A percentile compares a stretch with the other conserved stretches of the same genome.
phyloP scores from a whole-genome alignment of 2,113 vertebrate species.

The Pterocles gutturalis region DNA sequence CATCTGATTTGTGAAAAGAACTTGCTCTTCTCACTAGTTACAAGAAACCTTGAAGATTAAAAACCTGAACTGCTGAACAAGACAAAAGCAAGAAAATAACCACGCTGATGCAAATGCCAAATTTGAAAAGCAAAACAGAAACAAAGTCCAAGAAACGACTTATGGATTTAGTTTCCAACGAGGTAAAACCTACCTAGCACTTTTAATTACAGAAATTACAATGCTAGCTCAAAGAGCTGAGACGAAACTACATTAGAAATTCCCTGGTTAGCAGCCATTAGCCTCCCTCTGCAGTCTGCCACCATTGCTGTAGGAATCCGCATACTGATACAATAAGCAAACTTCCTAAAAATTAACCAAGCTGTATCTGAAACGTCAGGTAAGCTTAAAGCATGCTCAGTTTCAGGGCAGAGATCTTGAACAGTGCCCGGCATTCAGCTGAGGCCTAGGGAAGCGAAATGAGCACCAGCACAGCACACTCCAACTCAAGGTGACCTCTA shows the following conservation, averaged over 20 bases:
- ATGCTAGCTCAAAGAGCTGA: neutral
- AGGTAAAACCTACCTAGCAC: neutral
- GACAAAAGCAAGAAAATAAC: neutral
- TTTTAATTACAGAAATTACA: neutral
- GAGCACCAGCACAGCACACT: neutral
- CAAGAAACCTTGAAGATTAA: neutral
- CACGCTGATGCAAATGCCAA: neutral
- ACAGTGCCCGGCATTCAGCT: neutral
- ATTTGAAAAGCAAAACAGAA: neutral
- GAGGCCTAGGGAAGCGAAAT: neutral
- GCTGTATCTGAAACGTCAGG: neutral
- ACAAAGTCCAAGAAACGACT: neutral
- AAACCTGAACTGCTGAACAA: neutral
- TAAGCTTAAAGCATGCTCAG: neutral
- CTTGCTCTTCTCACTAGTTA: neutral
- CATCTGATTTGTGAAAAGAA: neutral
- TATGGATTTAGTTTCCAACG: neutral
- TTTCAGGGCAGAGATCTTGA: neutral
- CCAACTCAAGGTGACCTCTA: slow-evolving; percentile 15
- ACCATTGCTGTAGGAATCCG: neutral
- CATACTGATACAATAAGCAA: neutral
- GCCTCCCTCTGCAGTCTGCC: neutral
- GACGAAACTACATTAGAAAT: neutral
- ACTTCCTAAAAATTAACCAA: neutral
- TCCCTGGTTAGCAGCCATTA: neutral